Conservation (phyloP, 1,140 invertebrate species). For the Berghia stephanieae region DNA sequence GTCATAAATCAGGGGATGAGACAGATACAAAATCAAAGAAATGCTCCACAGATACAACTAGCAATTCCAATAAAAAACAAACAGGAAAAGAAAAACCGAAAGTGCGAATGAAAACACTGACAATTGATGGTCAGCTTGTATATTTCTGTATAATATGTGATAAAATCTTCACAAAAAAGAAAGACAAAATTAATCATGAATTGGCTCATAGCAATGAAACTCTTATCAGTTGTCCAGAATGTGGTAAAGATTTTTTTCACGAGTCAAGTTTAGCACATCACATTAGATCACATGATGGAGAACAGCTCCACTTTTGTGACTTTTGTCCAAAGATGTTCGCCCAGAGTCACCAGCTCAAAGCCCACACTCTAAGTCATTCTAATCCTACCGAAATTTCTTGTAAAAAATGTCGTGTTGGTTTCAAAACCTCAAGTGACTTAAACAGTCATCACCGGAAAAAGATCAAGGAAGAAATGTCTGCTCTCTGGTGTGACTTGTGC, state of each 20-base stretch:
- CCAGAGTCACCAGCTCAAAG: conserved; percentile 31
- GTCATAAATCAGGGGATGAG: too few relatives aligned
- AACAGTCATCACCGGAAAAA: conserved; percentile 17
- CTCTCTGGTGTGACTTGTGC: conserved; percentile 28
- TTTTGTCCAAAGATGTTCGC: conserved; percentile 33
- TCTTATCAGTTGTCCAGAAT: conserved; percentile 23
- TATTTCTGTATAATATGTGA: conserved; percentile 34
- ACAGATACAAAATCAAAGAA: too few relatives aligned
- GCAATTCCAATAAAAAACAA: too few relatives aligned
- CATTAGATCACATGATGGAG: conserved; percentile 28
- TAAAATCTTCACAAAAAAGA: conserved; percentile 32
- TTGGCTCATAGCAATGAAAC: conserved; percentile 27
- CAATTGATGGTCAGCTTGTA: conserved; percentile 30
- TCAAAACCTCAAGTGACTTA: conserved; percentile 16
- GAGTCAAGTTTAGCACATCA: conserved; percentile 28
- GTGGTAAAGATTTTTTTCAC: conserved; percentile 30
- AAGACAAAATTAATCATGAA: conserved; percentile 32
- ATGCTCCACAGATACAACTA: too few relatives aligned
- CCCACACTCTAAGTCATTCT: conserved; percentile 30
- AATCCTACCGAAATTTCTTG: conserved; percentile 26
- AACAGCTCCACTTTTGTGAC: conserved; percentile 26
- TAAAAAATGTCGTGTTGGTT: conserved; percentile 24
- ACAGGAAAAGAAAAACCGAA: too few relatives aligned
- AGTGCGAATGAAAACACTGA: conserved; percentile 31
- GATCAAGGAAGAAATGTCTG: conserved; percentile 21